Evolutionary conservation across 2,888 invertebrate species (phyloP).

Genomic region (Notocelia uddmanniana): DNA sequence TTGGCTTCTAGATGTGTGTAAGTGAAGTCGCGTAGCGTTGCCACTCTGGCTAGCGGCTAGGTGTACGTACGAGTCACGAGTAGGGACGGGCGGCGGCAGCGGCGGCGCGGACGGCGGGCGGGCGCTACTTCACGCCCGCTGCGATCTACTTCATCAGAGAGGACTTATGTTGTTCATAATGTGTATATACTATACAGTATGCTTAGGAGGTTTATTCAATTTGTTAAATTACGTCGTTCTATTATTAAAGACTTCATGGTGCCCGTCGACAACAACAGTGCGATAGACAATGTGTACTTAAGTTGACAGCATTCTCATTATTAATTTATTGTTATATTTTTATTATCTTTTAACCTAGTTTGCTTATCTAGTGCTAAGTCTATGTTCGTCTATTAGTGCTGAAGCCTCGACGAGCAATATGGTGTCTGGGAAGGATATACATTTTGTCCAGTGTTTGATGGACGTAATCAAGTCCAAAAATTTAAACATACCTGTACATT

Average conservation of each 20-base stretch:
- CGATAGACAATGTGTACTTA: slow-evolving; percentile 85
- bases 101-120: slow-evolving; percentile 51
- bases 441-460: slow-evolving; percentile 83
- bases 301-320: slow-evolving; percentile 81
- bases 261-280: slow-evolving; percentile 85
- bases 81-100: slow-evolving; percentile 52
- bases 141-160: slow-evolving; percentile 71
- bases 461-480: slow-evolving; percentile 82
- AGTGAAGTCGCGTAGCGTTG: slow-evolving; percentile 57
- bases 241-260: slow-evolving; percentile 84
- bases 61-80: slow-evolving; percentile 47
- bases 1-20: slow-evolving; percentile 67
- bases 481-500: slow-evolving; percentile 87
- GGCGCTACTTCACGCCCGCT: slow-evolving; percentile 60
- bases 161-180: slow-evolving; percentile 80
- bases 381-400: slow-evolving; percentile 82
- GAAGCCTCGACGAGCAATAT: slow-evolving; percentile 85
- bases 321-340: slow-evolving; percentile 85
- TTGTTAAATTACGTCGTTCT: slow-evolving; percentile 85
- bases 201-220: slow-evolving; percentile 84
- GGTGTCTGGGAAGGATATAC: slow-evolving; percentile 85
- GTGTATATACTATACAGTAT: slow-evolving; percentile 85
- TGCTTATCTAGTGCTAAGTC: slow-evolving; percentile 84
- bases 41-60: slow-evolving; percentile 47
- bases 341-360: slow-evolving; percentile 82